phyloP scores from a whole-genome alignment of 2,888 invertebrate species.

The Ophion ventricosus region DNA sequence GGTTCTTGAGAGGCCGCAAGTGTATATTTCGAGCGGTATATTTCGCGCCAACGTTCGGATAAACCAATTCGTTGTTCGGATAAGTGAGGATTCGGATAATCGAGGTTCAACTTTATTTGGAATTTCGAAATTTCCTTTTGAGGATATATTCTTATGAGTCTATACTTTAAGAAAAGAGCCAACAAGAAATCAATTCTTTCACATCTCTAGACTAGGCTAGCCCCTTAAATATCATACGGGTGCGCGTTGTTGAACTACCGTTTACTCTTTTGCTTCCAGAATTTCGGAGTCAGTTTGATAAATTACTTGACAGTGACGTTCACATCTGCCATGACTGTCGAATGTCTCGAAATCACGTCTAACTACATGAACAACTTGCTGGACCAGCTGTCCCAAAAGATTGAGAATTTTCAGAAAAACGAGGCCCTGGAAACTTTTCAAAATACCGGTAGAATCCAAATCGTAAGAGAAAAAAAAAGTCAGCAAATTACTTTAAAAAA shows the following conservation, averaged over 20 bases:
- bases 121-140: no score
- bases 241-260: background rate
- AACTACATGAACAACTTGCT: constrained; percentile 72
- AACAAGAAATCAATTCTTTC: no score
- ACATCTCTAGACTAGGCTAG: no score
- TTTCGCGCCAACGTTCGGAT: no score
- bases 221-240: background rate
- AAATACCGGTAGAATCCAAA: constrained; percentile 10
- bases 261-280: constrained; percentile 63
- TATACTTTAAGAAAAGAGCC: no score
- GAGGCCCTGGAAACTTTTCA: constrained; percentile 55
- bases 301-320: constrained; percentile 70
- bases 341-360: constrained; percentile 64
- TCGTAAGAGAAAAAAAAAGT: constrained; percentile 19
- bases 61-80: no score
- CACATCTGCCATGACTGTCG: constrained; percentile 67
- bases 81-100: no score
- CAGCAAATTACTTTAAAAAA: no score
- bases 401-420: constrained; percentile 70
- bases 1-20: no score
- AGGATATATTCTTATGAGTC: no score
- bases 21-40: no score
- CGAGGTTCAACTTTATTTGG: no score
- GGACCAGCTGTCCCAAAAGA: constrained; percentile 68
- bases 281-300: constrained; percentile 68